A percentile compares a stretch with the other conserved stretches of the same genome.
phyloP scores from a whole-genome alignment of 2,113 vertebrate species.

The Clupea harengus region DNA sequence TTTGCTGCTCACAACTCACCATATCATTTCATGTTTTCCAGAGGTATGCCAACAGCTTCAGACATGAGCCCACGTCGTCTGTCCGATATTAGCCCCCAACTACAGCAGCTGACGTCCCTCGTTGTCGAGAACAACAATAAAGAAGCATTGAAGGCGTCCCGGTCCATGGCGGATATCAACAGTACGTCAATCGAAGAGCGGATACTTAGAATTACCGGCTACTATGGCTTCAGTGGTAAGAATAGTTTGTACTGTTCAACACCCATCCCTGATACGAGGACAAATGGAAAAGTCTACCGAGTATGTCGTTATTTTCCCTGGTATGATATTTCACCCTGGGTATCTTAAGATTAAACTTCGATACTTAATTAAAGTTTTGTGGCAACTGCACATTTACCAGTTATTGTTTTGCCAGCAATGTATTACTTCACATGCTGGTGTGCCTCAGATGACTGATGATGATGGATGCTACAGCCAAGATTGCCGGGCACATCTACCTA shows the following conservation, averaged over 20 bases:
- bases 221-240: conserved; percentile 90
- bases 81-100: conserved; percentile 95
- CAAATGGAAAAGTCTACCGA: not conserved
- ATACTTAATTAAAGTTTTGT: not conserved
- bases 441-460: not conserved
- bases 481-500: not conserved
- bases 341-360: not conserved
- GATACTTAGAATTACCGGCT: conserved; percentile 88
- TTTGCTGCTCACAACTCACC: too few species aligned
- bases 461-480: conserved; percentile 12
- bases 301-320: not conserved
- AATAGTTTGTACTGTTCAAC: not conserved
- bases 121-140: conserved; percentile 93
- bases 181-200: conserved; percentile 90
- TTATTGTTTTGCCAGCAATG: not conserved
- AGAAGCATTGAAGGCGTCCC: conserved; percentile 91
- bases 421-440: not conserved
- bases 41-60: conserved; percentile 88
- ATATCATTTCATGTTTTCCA: conserved; percentile 55
- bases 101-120: conserved; percentile 91
- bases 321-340: not conserved
- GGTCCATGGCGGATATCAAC: conserved; percentile 90
- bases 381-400: not conserved
- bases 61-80: conserved; percentile 92
- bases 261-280: not conserved